phyloP scores from a whole-genome alignment of 2,797 vertebrate genomes.

The Linurgus olivaceus region DNA sequence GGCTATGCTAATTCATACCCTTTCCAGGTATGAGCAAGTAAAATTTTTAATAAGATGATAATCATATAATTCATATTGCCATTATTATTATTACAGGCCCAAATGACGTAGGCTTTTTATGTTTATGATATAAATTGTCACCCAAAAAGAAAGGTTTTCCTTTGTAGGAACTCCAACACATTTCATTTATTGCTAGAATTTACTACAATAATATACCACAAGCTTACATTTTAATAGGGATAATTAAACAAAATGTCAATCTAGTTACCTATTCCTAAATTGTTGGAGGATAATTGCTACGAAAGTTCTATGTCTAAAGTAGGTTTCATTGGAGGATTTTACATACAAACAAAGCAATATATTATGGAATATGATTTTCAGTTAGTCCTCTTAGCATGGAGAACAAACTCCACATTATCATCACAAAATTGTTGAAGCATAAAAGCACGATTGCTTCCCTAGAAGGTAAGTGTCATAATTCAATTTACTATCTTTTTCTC shows the following conservation, averaged over 20 bases:
- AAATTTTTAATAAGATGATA: not conserved
- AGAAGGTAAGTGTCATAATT: not conserved
- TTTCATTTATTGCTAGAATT: slow-evolving; percentile 34
- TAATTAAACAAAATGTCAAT: slow-evolving; percentile 56
- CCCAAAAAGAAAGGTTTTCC: not conserved
- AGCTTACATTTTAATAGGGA: not conserved
- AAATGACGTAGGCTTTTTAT: not conserved
- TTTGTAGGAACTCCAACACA: not conserved
- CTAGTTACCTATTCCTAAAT: not conserved
- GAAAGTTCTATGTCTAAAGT: not conserved
- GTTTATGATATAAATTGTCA: not conserved
- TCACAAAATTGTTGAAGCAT: not conserved
- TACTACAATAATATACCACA: not conserved
- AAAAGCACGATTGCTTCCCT: not conserved
- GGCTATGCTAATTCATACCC: not conserved
- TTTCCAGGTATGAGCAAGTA: not conserved
- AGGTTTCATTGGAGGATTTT: not conserved
- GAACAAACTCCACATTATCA: not conserved
- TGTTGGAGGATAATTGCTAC: not conserved
- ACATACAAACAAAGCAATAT: not conserved
- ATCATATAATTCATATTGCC: not conserved
- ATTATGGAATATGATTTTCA: not conserved
- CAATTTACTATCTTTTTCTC: not conserved
- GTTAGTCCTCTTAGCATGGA: not conserved
- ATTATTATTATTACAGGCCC: not conserved